These are phyloP conservation scores for Chionodraco myersi DNA, from an alignment of 2,113 vertebrate genomes.

Conservation along the genomic window DNA sequence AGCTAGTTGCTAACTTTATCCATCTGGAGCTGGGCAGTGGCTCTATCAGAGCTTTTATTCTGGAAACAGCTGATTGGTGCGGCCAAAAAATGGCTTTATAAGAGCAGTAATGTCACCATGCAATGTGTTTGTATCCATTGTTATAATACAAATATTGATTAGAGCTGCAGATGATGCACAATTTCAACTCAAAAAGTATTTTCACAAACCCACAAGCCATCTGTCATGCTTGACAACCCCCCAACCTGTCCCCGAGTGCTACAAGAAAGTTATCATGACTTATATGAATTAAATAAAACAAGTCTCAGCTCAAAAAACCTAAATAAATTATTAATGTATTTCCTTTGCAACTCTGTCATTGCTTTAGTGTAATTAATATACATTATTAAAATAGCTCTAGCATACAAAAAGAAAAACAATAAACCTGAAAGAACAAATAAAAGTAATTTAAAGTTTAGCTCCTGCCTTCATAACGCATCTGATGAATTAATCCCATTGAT, in stretches of 20 bases:
- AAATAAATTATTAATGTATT: no score
- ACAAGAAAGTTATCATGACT: neutral
- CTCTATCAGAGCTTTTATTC: neutral
- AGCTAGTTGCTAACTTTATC: neutral
- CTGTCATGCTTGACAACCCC: neutral
- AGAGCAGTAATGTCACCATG: neutral
- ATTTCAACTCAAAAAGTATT: neutral
- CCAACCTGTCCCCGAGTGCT: neutral
- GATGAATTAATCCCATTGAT: neutral
- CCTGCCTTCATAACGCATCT: no score
- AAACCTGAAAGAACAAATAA: slow-evolving; percentile 22
- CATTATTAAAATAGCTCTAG: neutral
- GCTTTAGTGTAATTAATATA: neutral
- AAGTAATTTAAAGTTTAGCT: slow-evolving; percentile 44
- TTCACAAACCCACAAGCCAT: neutral
- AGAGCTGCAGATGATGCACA: neutral
- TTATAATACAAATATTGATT: neutral
- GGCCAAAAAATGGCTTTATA: neutral
- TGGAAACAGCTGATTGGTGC: neutral
- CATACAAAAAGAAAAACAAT: neutral
- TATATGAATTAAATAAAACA: neutral
- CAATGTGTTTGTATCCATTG: neutral
- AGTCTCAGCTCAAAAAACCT: neutral
- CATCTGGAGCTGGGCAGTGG: neutral
- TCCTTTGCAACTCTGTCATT: neutral